Evolutionary conservation across 2,888 invertebrate genomes (phyloP), one percentile per base, ranked within the genome.

Genomic region (Drosophila lutescens): DNA sequence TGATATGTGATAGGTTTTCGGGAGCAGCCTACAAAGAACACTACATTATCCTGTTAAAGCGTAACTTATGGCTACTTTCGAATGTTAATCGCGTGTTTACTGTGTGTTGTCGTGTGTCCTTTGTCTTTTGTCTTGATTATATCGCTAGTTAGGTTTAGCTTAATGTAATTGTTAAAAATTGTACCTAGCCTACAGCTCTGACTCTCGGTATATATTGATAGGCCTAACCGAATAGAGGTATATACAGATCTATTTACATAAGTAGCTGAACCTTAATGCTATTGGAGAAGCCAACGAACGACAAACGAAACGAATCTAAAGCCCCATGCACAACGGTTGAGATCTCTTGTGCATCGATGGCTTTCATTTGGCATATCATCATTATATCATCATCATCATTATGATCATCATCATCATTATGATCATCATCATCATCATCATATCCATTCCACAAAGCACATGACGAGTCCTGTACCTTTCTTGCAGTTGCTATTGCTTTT

Each of bases 151-250:
- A 9, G 9, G 12, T 13, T 26, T 44, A n/a, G n/a, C 44, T 44
- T 47, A 47, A 47, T n/a, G 17, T 43, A 67, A 67, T 56, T 78
- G 70, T 74, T 84, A 34, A 80, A 85, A 80, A 79, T 81, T 79
- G 32, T 66, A 59, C 67, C 80, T 80, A 80, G 55, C 80, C 80
- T 80, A 80, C 85, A 72, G 77, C 77, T 76, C 10, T 30, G 17
- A 7, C 4, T 32, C 8, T 2, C n/a, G 7, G 40, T 2, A 41
- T 41, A 17, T 15, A 44, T 44, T 9, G 30, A 8, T 44, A 15
- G n/a, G 23, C 40, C 40, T 40, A 40, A 15, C 15, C 40, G 40
- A 46, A 10, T 15, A n/a, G 17, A 12, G 49, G 17, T 66, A 66
- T 66, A 12, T 62, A 66, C 66, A 66, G 66, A 54, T 66, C 46